Conservation (phyloP, 1,140 invertebrate genomes). For the Diorhabda elongata region DNA sequence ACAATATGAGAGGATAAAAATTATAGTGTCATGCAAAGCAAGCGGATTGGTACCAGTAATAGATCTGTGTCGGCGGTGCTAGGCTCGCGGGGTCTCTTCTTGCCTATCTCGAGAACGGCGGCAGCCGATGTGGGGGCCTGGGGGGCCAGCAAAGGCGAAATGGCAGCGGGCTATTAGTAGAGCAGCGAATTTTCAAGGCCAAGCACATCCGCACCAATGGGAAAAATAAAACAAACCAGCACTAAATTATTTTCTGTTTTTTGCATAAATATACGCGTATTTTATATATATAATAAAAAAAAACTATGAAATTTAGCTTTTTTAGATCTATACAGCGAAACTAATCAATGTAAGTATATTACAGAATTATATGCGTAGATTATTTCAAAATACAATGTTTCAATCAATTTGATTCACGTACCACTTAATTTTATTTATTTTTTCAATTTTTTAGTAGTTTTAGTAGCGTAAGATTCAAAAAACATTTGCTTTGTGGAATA, state of each 20-base stretch:
- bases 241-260: constrained; percentile 39
- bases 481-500: no score
- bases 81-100: constrained; percentile 80
- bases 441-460: no score
- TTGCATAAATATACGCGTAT: no score
- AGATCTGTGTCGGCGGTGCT: constrained; percentile 69
- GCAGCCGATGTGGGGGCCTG: constrained; percentile 47
- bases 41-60: constrained; percentile 77
- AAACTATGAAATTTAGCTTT: no score
- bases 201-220: constrained; percentile 47
- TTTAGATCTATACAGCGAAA: no score
- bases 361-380: no score
- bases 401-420: no score
- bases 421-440: no score
- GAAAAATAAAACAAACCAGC: constrained; percentile 48
- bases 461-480: no score
- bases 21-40: constrained; percentile 60
- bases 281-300: no score
- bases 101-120: constrained; percentile 69
- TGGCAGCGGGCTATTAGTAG: constrained; percentile 54
- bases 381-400: no score
- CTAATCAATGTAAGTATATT: no score
- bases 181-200: constrained; percentile 43
- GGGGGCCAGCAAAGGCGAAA: constrained; percentile 50
- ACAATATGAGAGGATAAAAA: constrained; percentile 26